A percentile compares a stretch with the other conserved stretches of the same genome.
phyloP scores from a whole-genome alignment of 2,888 invertebrate genomes.

The Drosophila peninsularis region DNA sequence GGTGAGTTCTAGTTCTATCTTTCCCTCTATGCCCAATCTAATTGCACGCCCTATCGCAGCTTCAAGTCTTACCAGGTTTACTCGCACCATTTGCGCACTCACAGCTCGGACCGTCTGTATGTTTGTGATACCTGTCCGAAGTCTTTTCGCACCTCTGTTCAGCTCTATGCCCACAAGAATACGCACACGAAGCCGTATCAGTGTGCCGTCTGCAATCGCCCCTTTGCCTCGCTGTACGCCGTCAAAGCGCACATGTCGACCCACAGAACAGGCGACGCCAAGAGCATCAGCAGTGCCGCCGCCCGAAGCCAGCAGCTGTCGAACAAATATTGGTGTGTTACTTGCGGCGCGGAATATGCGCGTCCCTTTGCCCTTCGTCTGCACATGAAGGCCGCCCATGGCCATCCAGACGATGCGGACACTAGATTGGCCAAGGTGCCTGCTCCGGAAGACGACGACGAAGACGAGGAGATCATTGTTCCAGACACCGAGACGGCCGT shows the following conservation, averaged over 20 bases:
- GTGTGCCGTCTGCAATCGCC: conserved; percentile 91
- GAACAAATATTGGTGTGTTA: conserved; percentile 85
- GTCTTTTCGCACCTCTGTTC: conserved; percentile 92
- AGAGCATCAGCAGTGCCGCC: conserved; percentile 13
- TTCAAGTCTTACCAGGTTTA: conserved; percentile 93
- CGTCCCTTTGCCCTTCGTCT: conserved; percentile 90
- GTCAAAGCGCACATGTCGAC: conserved; percentile 91
- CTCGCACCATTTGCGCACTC: conserved; percentile 91
- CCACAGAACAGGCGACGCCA: conserved; percentile 31
- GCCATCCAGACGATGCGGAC: conserved; percentile 42
- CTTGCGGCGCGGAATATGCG: conserved; percentile 92
- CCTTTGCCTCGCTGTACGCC: conserved; percentile 91
- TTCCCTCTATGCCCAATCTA: neutral
- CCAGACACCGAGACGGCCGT: conserved; percentile 63
- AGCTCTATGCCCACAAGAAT: conserved; percentile 92
- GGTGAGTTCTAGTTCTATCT: conserved; percentile 69
- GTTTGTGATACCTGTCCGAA: conserved; percentile 91
- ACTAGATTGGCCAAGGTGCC: conserved; percentile 20
- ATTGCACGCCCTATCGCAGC: conserved; percentile 80
- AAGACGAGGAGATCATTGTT: conserved; percentile 31
- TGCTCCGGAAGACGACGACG: conserved; percentile 13
- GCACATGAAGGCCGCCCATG: conserved; percentile 89
- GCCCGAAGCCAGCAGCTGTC: conserved; percentile 57
- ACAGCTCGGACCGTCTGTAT: conserved; percentile 91
- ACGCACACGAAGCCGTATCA: conserved; percentile 92